A percentile compares a stretch with the other conserved stretches of the same genome.
phyloP scores from a whole-genome alignment of 2,797 vertebrate genomes.

The Lagorchestes hirsutus region DNA sequence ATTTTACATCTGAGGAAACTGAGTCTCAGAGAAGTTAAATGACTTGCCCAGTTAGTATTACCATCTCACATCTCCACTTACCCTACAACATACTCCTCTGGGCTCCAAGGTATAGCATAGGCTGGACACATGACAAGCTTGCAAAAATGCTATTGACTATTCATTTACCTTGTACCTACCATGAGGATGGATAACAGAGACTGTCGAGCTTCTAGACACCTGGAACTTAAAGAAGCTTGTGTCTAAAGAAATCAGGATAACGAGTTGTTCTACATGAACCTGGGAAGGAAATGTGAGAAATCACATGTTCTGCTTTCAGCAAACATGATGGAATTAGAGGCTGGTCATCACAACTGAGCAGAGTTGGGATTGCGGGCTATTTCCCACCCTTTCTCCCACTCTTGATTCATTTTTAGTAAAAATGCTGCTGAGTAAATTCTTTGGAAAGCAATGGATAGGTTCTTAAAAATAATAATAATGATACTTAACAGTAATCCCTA shows the following conservation, averaged over 20 bases:
- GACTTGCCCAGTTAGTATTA: not conserved
- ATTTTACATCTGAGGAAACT: not conserved
- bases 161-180: not conserved
- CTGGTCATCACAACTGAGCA: not conserved
- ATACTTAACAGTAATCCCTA: not conserved
- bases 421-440: slow-evolving; percentile 37
- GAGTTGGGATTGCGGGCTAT: slow-evolving; percentile 20
- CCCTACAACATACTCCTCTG: not conserved
- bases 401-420: slow-evolving; percentile 36
- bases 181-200: not conserved
- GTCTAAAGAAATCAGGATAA: not conserved
- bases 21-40: not conserved
- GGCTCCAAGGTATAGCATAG: not conserved
- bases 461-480: not conserved
- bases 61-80: not conserved
- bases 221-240: not conserved
- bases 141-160: not conserved
- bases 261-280: not conserved
- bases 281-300: not conserved
- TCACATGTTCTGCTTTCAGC: not conserved
- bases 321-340: slow-evolving; percentile 33
- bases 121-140: not conserved
- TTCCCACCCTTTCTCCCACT: slow-evolving; percentile 6
- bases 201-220: not conserved
- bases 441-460: slow-evolving; percentile 38